These are phyloP conservation scores for Abrostola triplasia DNA, from an alignment of 2,888 invertebrate species.

Conservation along the genomic window DNA sequence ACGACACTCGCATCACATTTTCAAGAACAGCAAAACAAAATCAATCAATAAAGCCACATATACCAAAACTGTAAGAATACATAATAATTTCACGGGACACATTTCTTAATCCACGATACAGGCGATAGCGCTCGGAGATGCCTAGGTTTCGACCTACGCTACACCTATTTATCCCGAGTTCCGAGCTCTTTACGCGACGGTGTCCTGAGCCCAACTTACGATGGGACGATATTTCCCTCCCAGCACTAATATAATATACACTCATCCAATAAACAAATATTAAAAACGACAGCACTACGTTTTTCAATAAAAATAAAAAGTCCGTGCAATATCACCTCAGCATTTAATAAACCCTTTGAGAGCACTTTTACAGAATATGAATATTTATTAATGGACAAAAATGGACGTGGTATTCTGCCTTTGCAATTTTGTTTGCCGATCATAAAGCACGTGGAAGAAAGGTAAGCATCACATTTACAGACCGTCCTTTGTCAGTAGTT, in stretches of 20 bases:
- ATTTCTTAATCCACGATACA: not conserved
- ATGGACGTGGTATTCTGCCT: no score
- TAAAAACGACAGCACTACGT: not conserved
- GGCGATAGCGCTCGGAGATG: no score
- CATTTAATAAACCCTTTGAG: not conserved
- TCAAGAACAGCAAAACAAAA: not conserved
- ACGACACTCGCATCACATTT: not conserved
- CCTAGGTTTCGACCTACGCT: no score
- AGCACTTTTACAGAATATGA: not conserved
- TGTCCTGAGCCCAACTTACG: not conserved
- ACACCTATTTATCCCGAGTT: no score
- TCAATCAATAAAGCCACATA: not conserved
- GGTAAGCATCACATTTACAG: no score
- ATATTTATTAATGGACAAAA: no score
- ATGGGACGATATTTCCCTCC: not conserved
- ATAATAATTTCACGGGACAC: not conserved
- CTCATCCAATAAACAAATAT: not conserved
- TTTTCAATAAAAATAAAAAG: not conserved
- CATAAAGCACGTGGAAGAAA: no score
- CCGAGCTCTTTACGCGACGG: not conserved
- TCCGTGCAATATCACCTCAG: not conserved
- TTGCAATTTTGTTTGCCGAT: no score
- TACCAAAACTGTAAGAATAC: not conserved
- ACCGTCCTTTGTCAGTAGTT: no score
- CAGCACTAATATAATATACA: not conserved